phyloP scores from a whole-genome alignment of 1,140 invertebrate species.

The Aplysia californica region DNA sequence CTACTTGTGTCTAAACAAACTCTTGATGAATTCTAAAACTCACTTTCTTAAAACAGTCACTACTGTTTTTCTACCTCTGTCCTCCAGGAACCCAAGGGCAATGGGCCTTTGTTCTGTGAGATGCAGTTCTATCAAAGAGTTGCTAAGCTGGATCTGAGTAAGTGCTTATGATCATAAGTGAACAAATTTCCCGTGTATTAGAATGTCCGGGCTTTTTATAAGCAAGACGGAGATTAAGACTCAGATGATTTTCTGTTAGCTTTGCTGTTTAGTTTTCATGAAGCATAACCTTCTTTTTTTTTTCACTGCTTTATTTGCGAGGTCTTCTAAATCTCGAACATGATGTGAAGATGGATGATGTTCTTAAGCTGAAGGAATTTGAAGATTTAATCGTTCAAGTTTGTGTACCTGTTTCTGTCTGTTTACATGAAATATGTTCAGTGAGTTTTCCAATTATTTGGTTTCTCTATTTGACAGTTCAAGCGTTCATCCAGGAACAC shows the following conservation, averaged over 20 bases:
- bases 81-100: slow-evolving; percentile 89
- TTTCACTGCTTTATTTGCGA: not conserved
- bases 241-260: too few species aligned
- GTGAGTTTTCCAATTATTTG: not conserved
- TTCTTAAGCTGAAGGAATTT: too few species aligned
- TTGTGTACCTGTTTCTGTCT: not conserved
- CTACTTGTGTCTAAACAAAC: too few species aligned
- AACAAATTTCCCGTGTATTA: not conserved
- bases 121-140: slow-evolving; percentile 91
- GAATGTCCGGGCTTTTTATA: not conserved
- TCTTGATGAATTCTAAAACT: too few species aligned
- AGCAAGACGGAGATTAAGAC: too few species aligned
- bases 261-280: too few species aligned
- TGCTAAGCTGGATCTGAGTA: slow-evolving; percentile 82
- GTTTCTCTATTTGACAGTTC: slow-evolving; percentile 73
- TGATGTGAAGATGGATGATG: too few species aligned
- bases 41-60: too few species aligned
- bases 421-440: not conserved
- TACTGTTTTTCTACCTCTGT: too few species aligned
- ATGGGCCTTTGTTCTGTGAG: slow-evolving; percentile 96
- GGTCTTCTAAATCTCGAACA: not conserved
- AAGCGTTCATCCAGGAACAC: slow-evolving; percentile 78
- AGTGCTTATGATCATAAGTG: slow-evolving; percentile 55
- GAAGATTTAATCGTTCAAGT: too few species aligned
- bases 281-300: not conserved